phyloP scores from a whole-genome alignment of 2,888 invertebrate species.

The Merodon equestris region DNA sequence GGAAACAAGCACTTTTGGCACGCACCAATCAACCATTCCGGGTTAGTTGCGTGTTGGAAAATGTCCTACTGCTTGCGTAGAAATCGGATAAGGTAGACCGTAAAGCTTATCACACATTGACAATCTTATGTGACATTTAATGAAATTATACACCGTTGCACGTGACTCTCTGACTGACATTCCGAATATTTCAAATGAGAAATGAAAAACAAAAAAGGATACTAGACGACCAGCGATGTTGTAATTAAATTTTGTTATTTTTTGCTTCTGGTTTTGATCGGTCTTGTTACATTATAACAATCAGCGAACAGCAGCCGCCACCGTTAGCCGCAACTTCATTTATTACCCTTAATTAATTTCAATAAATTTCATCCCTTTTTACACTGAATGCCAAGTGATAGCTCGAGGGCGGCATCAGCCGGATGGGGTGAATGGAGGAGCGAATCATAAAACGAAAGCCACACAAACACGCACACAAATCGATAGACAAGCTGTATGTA shows the following conservation, averaged over 20 bases:
- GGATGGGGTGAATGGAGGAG: constrained; percentile 22
- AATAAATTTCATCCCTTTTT: constrained; percentile 68
- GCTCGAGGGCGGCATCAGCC: neutral
- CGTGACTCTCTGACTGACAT: constrained; percentile 37
- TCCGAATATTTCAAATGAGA: constrained; percentile 38
- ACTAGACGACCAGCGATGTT: constrained; percentile 5
- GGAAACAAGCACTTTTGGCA: constrained; percentile 38
- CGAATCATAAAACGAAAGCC: constrained; percentile 63
- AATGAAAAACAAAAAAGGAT: constrained; percentile 35
- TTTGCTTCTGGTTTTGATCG: constrained; percentile 3
- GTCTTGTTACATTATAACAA: constrained; percentile 55
- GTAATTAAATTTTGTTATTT: constrained; percentile 54
- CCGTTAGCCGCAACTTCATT: constrained; percentile 66
- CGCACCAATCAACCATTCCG: constrained; percentile 18
- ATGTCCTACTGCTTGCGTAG: constrained; percentile 21
- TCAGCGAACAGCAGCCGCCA: constrained; percentile 58
- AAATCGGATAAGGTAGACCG: constrained; percentile 35
- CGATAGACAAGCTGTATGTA: constrained; percentile 20
- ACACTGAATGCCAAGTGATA: neutral
- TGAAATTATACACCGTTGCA: constrained; percentile 56
- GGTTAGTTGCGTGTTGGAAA: constrained; percentile 35
- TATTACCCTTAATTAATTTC: constrained; percentile 69
- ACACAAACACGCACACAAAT: constrained; percentile 58
- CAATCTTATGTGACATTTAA: constrained; percentile 60
- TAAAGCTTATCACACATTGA: constrained; percentile 61